These are phyloP conservation scores for Leptinotarsa rubiginosa DNA, from an alignment of 2,888 invertebrate genomes.

Conservation along the genomic window DNA sequence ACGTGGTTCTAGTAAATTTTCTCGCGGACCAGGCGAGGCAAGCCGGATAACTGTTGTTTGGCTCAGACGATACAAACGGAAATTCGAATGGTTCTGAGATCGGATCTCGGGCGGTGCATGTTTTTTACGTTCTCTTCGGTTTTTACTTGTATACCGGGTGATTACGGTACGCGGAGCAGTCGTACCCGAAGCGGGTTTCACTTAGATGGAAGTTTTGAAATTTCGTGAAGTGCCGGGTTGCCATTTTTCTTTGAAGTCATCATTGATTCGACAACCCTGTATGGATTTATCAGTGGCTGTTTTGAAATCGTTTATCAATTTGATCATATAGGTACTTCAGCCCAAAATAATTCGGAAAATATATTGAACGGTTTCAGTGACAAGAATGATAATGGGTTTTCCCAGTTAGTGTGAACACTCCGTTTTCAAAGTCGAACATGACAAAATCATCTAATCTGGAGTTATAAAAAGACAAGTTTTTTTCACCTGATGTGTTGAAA, in stretches of 20 bases:
- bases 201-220: neutral
- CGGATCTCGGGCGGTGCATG: conserved; percentile 16
- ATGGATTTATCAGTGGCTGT: neutral
- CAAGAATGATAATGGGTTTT: too few species aligned
- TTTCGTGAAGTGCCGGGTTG: neutral
- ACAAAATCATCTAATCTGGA: too few species aligned
- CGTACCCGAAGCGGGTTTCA: neutral
- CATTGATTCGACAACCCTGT: neutral
- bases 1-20: conserved; percentile 17
- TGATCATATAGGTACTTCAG: too few species aligned
- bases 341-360: too few species aligned
- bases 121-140: conserved; percentile 15
- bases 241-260: neutral
- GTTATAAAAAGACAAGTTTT: too few species aligned
- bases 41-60: conserved; percentile 13
- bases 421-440: too few species aligned
- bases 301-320: neutral
- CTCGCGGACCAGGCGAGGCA: conserved; percentile 7
- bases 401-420: too few species aligned
- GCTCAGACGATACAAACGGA: conserved; percentile 16
- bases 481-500: too few species aligned
- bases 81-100: conserved; percentile 21
- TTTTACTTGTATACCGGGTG: conserved; percentile 15
- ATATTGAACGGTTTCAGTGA: too few species aligned
- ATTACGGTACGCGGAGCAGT: neutral